These are phyloP conservation scores for Acanthococcus lagerstroemiae DNA, from an alignment of 2,888 invertebrate genomes.

Conservation along the genomic window DNA sequence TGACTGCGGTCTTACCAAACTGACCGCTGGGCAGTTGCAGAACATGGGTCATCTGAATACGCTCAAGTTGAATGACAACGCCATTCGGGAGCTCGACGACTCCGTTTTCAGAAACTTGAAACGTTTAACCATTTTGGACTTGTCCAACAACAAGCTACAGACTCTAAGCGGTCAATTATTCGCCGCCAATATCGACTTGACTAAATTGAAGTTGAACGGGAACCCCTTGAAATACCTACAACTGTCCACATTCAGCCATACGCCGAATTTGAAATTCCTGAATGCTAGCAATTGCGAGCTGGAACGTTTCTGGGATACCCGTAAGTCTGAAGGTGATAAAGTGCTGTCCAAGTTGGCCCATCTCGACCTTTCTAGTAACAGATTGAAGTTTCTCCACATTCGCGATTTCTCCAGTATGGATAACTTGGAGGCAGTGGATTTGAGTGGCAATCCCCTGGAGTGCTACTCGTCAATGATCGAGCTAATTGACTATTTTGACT, in stretches of 20 bases:
- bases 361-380: conserved; percentile 51
- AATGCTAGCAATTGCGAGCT: conserved; percentile 62
- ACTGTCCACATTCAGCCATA: conserved; percentile 54
- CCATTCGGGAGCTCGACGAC: conserved; percentile 47
- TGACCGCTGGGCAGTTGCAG: conserved; percentile 55
- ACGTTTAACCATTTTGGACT: conserved; percentile 57
- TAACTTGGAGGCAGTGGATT: conserved; percentile 34
- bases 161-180: conserved; percentile 55
- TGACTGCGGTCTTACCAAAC: conserved; percentile 56
- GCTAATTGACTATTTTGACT: conserved; percentile 54
- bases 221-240: conserved; percentile 60
- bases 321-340: conserved; percentile 47
- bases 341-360: conserved; percentile 47
- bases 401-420: conserved; percentile 33
- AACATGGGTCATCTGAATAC: conserved; percentile 60
- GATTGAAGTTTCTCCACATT: conserved; percentile 43
- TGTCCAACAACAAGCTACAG: conserved; percentile 58
- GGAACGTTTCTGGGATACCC: conserved; percentile 51
- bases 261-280: conserved; percentile 53
- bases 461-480: conserved; percentile 59
- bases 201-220: conserved; percentile 57
- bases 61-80: conserved; percentile 58
- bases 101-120: conserved; percentile 44
- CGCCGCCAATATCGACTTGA: conserved; percentile 54
- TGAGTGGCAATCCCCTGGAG: conserved; percentile 55